Evolutionary conservation across 1,140 invertebrate genomes (phyloP).

Genomic region (Cydia splendana): DNA sequence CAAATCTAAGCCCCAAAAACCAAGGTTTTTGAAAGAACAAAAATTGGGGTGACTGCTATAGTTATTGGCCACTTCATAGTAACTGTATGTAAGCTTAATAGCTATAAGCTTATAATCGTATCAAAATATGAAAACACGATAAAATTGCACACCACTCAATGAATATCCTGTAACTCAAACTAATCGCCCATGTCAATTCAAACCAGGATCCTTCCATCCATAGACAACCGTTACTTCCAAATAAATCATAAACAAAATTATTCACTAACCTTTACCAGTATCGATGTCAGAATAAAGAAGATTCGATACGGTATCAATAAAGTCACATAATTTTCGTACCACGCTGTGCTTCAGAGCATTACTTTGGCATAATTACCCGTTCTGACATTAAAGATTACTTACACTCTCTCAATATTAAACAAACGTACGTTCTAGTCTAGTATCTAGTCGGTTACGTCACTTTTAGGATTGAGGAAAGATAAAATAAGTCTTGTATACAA

Average conservation of each 20-base stretch:
- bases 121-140: background rate
- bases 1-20: too few relatives aligned
- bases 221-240: slow-evolving; percentile 2
- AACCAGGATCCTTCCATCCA: background rate
- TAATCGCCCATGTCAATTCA: background rate
- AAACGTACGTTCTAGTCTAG: background rate
- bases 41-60: too few relatives aligned
- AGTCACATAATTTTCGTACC: slow-evolving; percentile 31
- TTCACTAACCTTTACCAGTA: slow-evolving; percentile 22
- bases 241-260: slow-evolving; percentile 20
- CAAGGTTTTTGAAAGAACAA: too few relatives aligned
- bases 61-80: too few relatives aligned
- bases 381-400: background rate
- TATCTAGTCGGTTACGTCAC: background rate
- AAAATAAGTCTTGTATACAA: background rate
- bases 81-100: too few relatives aligned
- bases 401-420: background rate
- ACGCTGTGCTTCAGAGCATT: slow-evolving; percentile 18
- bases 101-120: too few relatives aligned
- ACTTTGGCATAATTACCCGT: slow-evolving; percentile 17
- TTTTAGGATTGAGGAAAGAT: background rate
- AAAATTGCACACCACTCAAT: background rate
- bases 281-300: slow-evolving; percentile 21
- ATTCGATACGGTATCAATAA: slow-evolving; percentile 16
- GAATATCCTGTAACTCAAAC: background rate